phyloP scores from a whole-genome alignment of 1,140 invertebrate species.

The Zelostemma sp. region DNA sequence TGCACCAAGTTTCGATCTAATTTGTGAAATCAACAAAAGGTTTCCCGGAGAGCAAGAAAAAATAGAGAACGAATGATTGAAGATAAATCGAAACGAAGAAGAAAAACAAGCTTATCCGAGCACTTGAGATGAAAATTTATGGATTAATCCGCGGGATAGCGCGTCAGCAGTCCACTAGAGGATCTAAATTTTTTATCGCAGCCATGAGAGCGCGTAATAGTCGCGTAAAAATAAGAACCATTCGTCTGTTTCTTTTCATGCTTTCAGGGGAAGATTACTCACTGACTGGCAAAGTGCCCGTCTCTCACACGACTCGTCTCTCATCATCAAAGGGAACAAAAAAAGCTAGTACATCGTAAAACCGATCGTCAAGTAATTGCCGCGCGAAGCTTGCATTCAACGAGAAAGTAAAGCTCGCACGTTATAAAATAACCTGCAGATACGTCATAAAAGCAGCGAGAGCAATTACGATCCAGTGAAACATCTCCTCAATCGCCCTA shows the following conservation, averaged over 20 bases:
- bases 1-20: too few relatives aligned
- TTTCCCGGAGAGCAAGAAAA: too few relatives aligned
- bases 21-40: too few relatives aligned
- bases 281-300: slow-evolving; percentile 54
- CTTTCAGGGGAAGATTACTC: slow-evolving; percentile 55
- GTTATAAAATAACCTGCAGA: not conserved
- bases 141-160: not conserved
- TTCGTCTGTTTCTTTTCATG: slow-evolving; percentile 11
- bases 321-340: slow-evolving; percentile 27
- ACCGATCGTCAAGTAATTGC: slow-evolving; percentile 53
- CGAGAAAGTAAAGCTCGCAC: slow-evolving; percentile 21
- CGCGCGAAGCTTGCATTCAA: slow-evolving; percentile 18
- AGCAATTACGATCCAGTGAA: too few relatives aligned
- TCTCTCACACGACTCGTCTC: slow-evolving; percentile 43
- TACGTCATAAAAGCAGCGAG: too few relatives aligned
- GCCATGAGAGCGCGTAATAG: too few relatives aligned
- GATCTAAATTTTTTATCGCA: not conserved
- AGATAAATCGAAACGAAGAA: too few relatives aligned
- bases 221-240: not conserved
- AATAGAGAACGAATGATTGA: too few relatives aligned
- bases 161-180: not conserved
- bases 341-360: slow-evolving; percentile 51
- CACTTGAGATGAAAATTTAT: too few relatives aligned
- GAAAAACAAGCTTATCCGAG: too few relatives aligned
- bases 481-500: too few relatives aligned